Conservation (phyloP, 2,113 vertebrate species). For the Conger conger region DNA sequence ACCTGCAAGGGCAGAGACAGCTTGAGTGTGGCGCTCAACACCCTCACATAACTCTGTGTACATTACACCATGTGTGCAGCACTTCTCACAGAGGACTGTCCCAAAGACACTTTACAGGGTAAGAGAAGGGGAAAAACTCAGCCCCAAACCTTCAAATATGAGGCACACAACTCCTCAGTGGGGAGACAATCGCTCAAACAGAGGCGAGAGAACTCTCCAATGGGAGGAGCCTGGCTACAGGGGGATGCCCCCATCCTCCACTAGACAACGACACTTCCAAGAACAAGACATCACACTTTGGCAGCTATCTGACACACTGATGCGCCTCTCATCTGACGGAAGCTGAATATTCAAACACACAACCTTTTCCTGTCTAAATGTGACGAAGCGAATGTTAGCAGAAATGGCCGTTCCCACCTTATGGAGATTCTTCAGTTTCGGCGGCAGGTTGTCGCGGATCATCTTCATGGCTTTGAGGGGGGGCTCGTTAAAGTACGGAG, state of each 20-base stretch:
- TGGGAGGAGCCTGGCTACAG: too few relatives aligned
- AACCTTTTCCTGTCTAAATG: not conserved
- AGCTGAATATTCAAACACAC: not conserved
- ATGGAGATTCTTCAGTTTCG: slow-evolving; percentile 90
- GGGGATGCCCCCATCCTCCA: too few relatives aligned
- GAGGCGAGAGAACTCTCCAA: too few relatives aligned
- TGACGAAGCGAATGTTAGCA: too few relatives aligned
- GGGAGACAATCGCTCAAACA: too few relatives aligned
- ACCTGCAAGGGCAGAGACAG: slow-evolving; percentile 61
- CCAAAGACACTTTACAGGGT: too few relatives aligned
- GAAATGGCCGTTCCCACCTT: slow-evolving; percentile 68
- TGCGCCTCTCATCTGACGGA: not conserved
- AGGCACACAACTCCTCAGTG: too few relatives aligned
- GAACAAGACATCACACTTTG: not conserved
- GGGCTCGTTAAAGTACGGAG: slow-evolving; percentile 94
- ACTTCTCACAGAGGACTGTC: too few relatives aligned
- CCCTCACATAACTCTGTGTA: not conserved
- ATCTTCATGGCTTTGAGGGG: slow-evolving; percentile 97
- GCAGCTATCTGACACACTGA: not conserved
- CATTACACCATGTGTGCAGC: too few relatives aligned
- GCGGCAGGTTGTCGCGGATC: slow-evolving; percentile 93
- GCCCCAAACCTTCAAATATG: too few relatives aligned
- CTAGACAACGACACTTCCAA: not conserved
- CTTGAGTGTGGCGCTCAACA: not conserved
- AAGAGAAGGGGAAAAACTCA: too few relatives aligned